These are phyloP conservation scores for Perizoma flavofasciatum DNA, from an alignment of 2,888 invertebrate species.

Conservation along the genomic window DNA sequence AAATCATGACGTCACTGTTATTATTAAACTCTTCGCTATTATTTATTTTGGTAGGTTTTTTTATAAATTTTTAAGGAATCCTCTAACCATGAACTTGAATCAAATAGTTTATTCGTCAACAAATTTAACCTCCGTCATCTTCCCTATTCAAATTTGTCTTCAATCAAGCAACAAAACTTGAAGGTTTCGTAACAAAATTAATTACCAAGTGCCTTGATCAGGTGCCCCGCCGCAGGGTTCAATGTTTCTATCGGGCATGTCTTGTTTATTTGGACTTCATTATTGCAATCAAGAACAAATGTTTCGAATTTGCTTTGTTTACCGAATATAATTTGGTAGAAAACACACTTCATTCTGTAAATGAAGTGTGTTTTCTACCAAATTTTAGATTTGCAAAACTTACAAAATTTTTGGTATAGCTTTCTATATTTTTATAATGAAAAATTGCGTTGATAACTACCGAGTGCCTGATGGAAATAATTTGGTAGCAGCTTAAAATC, in stretches of 20 bases:
- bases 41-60: too few species aligned
- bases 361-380: background rate
- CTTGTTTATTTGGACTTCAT: constrained; percentile 55
- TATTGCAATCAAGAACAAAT: constrained; percentile 50
- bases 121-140: constrained; percentile 30
- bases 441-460: too few species aligned
- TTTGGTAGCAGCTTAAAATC: too few species aligned
- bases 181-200: constrained; percentile 66
- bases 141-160: constrained; percentile 35
- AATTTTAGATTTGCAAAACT: too few species aligned
- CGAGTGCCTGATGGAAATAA: too few species aligned
- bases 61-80: too few species aligned
- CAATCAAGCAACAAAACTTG: constrained; percentile 50
- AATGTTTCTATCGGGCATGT: constrained; percentile 50
- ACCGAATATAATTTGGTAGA: background rate
- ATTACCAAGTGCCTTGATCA: constrained; percentile 71
- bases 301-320: constrained; percentile 37
- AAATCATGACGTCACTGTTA: too few species aligned
- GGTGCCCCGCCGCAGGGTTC: constrained; percentile 59
- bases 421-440: too few species aligned
- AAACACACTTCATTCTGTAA: background rate
- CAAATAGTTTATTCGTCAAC: too few species aligned
- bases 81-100: too few species aligned
- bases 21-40: too few species aligned
- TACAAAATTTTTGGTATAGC: too few species aligned